These are phyloP conservation scores for Ataeniobius toweri DNA, from an alignment of 2,797 vertebrate genomes.

Conservation along the genomic window DNA sequence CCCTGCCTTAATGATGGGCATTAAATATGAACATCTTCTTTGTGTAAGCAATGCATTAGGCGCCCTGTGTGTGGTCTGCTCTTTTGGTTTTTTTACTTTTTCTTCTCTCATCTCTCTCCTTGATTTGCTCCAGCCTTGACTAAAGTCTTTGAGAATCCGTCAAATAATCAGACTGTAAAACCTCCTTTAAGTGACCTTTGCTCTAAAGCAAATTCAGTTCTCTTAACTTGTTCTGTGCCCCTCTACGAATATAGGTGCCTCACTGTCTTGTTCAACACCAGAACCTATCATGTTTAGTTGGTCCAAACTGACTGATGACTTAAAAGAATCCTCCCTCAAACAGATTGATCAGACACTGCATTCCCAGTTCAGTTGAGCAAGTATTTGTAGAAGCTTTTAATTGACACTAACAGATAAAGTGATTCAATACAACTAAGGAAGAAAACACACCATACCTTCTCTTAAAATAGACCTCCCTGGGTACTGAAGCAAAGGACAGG, in stretches of 20 bases:
- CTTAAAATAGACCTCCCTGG: slow-evolving; percentile 83
- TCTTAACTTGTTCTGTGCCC: slow-evolving; percentile 25
- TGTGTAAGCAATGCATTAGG: slow-evolving; percentile 78
- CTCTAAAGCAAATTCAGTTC: slow-evolving; percentile 62
- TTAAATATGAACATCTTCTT: slow-evolving; percentile 83
- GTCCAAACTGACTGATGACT: slow-evolving; percentile 35
- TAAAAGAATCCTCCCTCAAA: slow-evolving; percentile 58
- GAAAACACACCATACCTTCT: slow-evolving; percentile 67
- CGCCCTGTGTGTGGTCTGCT: slow-evolving; percentile 54
- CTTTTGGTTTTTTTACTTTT: slow-evolving; percentile 51
- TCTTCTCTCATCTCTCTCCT: slow-evolving; percentile 34
- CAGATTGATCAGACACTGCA: slow-evolving; percentile 57
- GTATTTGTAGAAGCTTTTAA: slow-evolving; percentile 65
- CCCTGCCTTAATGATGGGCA: slow-evolving; percentile 79
- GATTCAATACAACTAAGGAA: slow-evolving; percentile 75
- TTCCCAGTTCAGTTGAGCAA: slow-evolving; percentile 50
- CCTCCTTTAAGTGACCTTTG: slow-evolving; percentile 71
- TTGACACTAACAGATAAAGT: slow-evolving; percentile 73
- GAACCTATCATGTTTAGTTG: slow-evolving; percentile 1
- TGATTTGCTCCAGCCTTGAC: slow-evolving; percentile 56
- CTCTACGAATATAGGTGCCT: neutral
- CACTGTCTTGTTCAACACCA: slow-evolving; percentile 8
- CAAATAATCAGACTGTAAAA: slow-evolving; percentile 74
- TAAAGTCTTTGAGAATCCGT: slow-evolving; percentile 68
- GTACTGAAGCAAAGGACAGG: slow-evolving; percentile 80